A percentile compares a stretch with the other conserved stretches of the same genome.
phyloP scores from a whole-genome alignment of 2,888 invertebrate species.

The Rotaria socialis region DNA sequence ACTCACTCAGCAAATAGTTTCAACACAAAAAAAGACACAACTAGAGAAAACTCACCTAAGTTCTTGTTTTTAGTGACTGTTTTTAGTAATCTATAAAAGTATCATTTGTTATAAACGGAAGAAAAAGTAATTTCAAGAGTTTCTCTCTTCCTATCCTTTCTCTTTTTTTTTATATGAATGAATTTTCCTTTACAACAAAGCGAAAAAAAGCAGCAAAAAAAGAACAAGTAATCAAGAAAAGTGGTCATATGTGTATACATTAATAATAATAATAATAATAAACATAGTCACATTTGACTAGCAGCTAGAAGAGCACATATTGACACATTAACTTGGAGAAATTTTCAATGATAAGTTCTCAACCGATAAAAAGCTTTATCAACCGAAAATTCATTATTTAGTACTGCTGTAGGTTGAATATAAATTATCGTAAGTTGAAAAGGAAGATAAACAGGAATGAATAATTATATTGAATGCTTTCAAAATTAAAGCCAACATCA shows the following conservation, averaged over 20 bases:
- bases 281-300: too few relatives aligned
- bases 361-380: too few relatives aligned
- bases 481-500: too few relatives aligned
- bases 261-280: not conserved
- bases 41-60: not conserved
- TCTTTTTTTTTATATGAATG: not conserved
- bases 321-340: too few relatives aligned
- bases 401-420: too few relatives aligned
- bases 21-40: not conserved
- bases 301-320: too few relatives aligned
- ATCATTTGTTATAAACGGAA: not conserved
- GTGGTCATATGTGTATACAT: not conserved
- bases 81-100: not conserved
- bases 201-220: not conserved
- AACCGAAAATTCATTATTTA: too few relatives aligned
- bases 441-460: too few relatives aligned
- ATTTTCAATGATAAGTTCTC: too few relatives aligned
- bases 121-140: not conserved
- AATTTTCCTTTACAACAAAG: not conserved
- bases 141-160: not conserved
- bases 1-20: not conserved
- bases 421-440: too few relatives aligned
- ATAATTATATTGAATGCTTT: too few relatives aligned
- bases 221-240: not conserved
- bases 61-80: not conserved